Evolutionary conservation across 2,888 invertebrate genomes (phyloP), one percentile per base, ranked within the genome.

Genomic region (Marasmarcha lunaedactyla): DNA sequence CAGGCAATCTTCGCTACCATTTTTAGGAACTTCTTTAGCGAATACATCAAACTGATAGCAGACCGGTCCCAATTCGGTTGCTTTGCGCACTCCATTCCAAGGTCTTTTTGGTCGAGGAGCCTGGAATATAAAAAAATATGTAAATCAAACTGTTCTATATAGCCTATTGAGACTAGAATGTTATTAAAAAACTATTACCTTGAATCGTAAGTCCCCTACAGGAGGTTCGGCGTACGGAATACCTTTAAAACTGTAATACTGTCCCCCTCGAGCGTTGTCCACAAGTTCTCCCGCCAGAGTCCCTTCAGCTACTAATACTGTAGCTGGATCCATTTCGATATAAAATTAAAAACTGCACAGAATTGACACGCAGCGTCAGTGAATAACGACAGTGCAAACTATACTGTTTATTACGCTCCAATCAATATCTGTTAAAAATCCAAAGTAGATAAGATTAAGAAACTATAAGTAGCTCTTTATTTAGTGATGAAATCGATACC

Each of bases 191-290:
- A 36, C 1, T n/a, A n/a, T 1, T 36, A 77, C 77, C 70, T 72
- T 58, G 44, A 78, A 79, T 50, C 79, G 55, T 2, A 78, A 55
- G 35, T 67, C 47, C 2, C 64, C 66, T 2, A 77, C 13, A 1
- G 78, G 78, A 20, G 79, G 70, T 35, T 57, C 46, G 1, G 78
- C 79, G 38, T 71, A 79, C 4, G 78, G 78, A 36, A 30, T 30
- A 30, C 30, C 30, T 30, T 50, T 50, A 33, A 53, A 51, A 38
- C 50, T 51, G 35, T 39, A 46, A 42, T 41, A 51, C 5, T 13
- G 7, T 2, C 45, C 47, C 27, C 46, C 43, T 10, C 45, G 36
- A 3, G 6, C n/a, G 15, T 48, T 36, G 9, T 43, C 40, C 14
- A 44, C 37, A 2, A 46, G 10, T 13, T 44, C 42, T 15, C 52